Conservation (phyloP, 2,113 vertebrate species). For the Cyphotilapia sp. region DNA sequence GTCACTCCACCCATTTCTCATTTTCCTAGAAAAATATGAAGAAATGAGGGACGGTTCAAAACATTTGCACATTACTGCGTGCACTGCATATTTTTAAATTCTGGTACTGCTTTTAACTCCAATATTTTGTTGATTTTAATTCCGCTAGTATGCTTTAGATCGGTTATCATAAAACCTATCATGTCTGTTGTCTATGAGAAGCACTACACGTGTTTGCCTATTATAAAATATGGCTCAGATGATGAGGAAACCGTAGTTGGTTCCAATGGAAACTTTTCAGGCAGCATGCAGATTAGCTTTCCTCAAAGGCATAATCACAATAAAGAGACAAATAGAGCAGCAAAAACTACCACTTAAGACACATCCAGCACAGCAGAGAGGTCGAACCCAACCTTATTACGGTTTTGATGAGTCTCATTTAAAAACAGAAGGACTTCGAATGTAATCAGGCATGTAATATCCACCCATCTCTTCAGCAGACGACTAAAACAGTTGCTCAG, state of each 20-base stretch:
- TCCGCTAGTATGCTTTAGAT: background rate
- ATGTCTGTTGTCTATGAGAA: background rate
- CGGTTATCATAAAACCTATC: rapidly evolving
- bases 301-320: background rate
- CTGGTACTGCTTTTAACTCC: background rate
- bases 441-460: background rate
- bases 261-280: background rate
- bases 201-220: background rate
- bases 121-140: background rate
- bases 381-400: background rate
- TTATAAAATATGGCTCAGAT: background rate
- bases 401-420: background rate
- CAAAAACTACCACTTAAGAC: background rate
- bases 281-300: background rate
- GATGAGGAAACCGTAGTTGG: background rate
- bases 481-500: background rate
- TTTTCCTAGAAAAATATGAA: background rate
- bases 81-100: background rate
- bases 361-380: background rate
- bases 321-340: background rate
- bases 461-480: background rate
- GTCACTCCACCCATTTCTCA: background rate
- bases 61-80: background rate
- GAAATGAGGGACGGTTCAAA: background rate
- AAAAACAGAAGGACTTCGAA: background rate